Evolutionary conservation across 2,797 vertebrate species (phyloP).

Genomic region (Tympanoctomys barrerae): DNA sequence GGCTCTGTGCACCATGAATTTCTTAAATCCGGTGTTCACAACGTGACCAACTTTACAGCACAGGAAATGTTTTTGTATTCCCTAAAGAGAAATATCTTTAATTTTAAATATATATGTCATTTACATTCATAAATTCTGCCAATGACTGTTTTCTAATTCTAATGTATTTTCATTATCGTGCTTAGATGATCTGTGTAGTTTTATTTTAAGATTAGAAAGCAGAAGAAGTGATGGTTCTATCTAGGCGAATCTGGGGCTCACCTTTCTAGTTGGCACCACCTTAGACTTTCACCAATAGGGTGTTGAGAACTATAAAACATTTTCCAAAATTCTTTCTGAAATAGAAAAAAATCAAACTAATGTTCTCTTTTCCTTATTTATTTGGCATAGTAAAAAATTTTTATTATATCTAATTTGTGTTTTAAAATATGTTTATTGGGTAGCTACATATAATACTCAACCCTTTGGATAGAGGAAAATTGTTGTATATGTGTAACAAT

Average conservation of each 20-base stretch:
- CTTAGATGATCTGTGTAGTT: background rate
- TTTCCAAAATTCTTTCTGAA: slow-evolving; percentile 30
- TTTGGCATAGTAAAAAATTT: slow-evolving; percentile 4
- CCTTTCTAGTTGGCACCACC: background rate
- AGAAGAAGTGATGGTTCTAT: background rate
- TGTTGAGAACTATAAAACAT: background rate
- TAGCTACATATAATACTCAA: background rate
- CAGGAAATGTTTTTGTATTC: slow-evolving; percentile 1
- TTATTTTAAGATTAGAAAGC: slow-evolving; percentile 49
- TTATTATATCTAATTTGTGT: slow-evolving; percentile 28
- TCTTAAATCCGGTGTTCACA: background rate
- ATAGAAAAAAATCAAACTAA: background rate
- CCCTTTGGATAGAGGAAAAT: background rate
- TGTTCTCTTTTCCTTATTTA: slow-evolving; percentile 3
- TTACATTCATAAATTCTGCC: background rate
- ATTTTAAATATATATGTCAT: slow-evolving; percentile 5
- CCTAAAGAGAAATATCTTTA: slow-evolving; percentile 18
- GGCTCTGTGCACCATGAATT: background rate
- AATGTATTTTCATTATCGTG: background rate
- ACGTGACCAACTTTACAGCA: background rate
- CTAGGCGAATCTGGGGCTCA: background rate
- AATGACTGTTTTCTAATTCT: slow-evolving; percentile 32
- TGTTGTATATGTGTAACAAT: slow-evolving; percentile 2
- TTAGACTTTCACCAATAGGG: background rate
- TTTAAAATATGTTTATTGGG: slow-evolving; percentile 1